These are phyloP conservation scores for Sebastes matsubarae DNA, from an alignment of 2,797 vertebrate species.

Conservation along the genomic window DNA sequence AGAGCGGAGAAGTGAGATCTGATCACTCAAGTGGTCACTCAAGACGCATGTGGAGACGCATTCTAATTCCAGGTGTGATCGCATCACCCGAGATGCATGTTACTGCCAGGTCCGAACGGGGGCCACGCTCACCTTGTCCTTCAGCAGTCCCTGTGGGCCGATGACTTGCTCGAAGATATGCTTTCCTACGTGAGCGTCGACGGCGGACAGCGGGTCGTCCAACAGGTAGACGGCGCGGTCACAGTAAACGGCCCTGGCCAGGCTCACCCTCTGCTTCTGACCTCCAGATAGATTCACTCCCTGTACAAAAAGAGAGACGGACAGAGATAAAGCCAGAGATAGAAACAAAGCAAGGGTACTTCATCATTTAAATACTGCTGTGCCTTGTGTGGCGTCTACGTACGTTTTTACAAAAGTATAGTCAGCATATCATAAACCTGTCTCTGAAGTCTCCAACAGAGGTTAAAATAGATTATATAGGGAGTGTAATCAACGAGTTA, in stretches of 20 bases:
- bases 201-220: constrained; percentile 94
- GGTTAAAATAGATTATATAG: background rate
- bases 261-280: constrained; percentile 94
- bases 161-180: constrained; percentile 96
- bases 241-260: constrained; percentile 93
- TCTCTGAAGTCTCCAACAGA: background rate
- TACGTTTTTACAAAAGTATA: background rate
- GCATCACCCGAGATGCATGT: no score
- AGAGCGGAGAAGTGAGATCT: no score
- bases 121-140: constrained; percentile 83
- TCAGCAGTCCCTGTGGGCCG: constrained; percentile 91
- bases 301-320: constrained; percentile 65
- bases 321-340: background rate
- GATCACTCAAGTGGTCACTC: no score
- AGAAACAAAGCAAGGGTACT: background rate
- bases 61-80: no score
- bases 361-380: background rate
- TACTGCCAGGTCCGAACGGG: no score
- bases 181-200: constrained; percentile 96
- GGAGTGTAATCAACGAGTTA: background rate
- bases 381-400: background rate
- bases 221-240: constrained; percentile 89
- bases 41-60: no score
- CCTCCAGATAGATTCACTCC: constrained; percentile 97
- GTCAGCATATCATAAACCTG: background rate